Conservation (phyloP, 1,140 invertebrate species). For the Lordiphosa clarofinis region DNA sequence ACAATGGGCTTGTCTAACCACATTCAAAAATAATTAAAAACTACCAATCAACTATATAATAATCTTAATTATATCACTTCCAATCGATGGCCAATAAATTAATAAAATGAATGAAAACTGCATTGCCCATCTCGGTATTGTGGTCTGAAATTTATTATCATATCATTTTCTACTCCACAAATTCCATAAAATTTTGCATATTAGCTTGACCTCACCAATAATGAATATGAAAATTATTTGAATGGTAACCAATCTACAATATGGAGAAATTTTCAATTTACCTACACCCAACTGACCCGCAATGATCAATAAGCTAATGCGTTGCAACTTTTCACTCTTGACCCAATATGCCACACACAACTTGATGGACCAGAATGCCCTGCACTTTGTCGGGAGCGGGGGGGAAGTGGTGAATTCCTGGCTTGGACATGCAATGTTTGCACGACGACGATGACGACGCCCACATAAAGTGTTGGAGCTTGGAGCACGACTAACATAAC, state of each 20-base stretch:
- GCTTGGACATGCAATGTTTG: slow-evolving; percentile 58
- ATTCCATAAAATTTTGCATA: too few species aligned
- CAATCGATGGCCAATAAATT: too few species aligned
- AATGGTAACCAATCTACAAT: not conserved
- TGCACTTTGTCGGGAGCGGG: slow-evolving; percentile 8
- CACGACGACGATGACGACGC: slow-evolving; percentile 13
- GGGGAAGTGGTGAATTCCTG: slow-evolving; percentile 24
- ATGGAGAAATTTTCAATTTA: slow-evolving; percentile 14
- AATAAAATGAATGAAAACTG: too few species aligned
- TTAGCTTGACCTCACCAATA: too few species aligned
- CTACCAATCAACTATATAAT: too few species aligned
- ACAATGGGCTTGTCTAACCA: too few species aligned
- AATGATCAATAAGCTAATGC: slow-evolving; percentile 30
- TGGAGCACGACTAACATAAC: slow-evolving; percentile 17
- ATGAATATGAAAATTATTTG: too few species aligned
- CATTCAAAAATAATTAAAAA: too few species aligned
- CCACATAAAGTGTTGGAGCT: slow-evolving; percentile 27
- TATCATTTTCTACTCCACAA: too few species aligned
- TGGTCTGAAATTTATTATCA: too few species aligned
- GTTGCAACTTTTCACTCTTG: slow-evolving; percentile 40
- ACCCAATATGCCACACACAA: slow-evolving; percentile 45
- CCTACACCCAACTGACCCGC: slow-evolving; percentile 15
- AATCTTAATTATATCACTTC: too few species aligned
- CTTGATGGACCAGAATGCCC: slow-evolving; percentile 25
- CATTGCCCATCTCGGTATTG: too few species aligned